A percentile compares a stretch with the other conserved stretches of the same genome.
Evolutionary conservation across 2,113 vertebrate genomes (phyloP).

Genomic region (Tamias sibiricus): DNA sequence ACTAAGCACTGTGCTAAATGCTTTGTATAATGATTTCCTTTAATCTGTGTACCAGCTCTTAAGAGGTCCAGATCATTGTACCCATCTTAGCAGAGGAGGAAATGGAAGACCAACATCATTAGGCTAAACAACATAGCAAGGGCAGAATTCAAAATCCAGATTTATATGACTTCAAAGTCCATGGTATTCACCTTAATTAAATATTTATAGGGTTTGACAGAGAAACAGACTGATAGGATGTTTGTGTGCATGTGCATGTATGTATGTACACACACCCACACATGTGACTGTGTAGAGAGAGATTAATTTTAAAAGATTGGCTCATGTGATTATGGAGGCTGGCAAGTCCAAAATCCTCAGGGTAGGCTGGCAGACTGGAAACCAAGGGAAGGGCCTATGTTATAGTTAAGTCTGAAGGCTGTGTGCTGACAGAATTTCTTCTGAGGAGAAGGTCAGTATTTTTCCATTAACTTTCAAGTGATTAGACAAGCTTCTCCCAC

Average conservation of each 20-base stretch:
- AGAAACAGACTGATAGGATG: background rate
- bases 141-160: constrained; percentile 14
- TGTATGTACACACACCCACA: too few relatives aligned
- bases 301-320: background rate
- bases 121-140: constrained; percentile 21
- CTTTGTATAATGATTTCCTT: constrained; percentile 31
- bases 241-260: background rate
- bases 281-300: background rate
- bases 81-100: constrained; percentile 44
- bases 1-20: background rate
- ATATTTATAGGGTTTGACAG: background rate
- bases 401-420: background rate
- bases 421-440: background rate
- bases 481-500: too few relatives aligned
- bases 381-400: background rate
- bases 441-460: background rate
- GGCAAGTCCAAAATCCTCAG: background rate
- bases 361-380: background rate
- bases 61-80: constrained; percentile 26
- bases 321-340: background rate
- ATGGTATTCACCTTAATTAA: background rate
- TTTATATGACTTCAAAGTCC: constrained; percentile 26
- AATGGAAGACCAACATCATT: background rate
- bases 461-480: constrained; percentile 16
- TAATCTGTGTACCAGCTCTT: constrained; percentile 11